These are phyloP conservation scores for Agrotis segetum DNA, from an alignment of 2,888 invertebrate genomes.

Conservation along the genomic window DNA sequence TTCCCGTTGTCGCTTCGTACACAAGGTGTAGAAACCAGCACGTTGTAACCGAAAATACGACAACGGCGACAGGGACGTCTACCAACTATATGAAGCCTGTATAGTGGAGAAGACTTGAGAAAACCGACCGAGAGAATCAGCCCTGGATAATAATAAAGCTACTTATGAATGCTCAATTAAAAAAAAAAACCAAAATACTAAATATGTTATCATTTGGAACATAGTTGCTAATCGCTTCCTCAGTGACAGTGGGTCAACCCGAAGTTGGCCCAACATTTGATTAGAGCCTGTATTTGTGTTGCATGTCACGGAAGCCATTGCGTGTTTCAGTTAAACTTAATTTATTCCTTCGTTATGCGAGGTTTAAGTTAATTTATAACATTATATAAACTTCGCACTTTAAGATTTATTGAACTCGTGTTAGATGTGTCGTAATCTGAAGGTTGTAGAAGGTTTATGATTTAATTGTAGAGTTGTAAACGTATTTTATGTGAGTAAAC, in stretches of 20 bases:
- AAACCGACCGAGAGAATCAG: no score
- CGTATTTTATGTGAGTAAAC: conserved; percentile 20
- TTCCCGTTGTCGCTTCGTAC: no score
- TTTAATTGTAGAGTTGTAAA: conserved; percentile 5
- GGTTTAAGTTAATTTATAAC: conserved; percentile 57
- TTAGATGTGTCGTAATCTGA: conserved; percentile 21
- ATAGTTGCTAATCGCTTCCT: neutral
- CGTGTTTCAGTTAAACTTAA: conserved; percentile 53
- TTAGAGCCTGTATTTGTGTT: conserved; percentile 27
- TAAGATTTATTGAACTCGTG: conserved; percentile 47
- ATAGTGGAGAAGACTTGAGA: no score
- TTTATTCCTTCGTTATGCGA: conserved; percentile 49
- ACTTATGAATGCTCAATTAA: no score
- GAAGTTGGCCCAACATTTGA: conserved; percentile 34
- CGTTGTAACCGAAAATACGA: no score
- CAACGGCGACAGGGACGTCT: no score
- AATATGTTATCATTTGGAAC: no score
- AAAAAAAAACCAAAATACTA: no score
- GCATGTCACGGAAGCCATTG: conserved; percentile 55
- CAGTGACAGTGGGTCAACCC: neutral
- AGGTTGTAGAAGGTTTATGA: conserved; percentile 13
- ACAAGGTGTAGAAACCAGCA: no score
- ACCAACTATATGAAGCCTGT: no score
- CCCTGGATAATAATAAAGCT: no score
- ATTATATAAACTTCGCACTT: conserved; percentile 59